Conservation (phyloP, 2,888 invertebrate species). For the Drosophila anceps region DNA sequence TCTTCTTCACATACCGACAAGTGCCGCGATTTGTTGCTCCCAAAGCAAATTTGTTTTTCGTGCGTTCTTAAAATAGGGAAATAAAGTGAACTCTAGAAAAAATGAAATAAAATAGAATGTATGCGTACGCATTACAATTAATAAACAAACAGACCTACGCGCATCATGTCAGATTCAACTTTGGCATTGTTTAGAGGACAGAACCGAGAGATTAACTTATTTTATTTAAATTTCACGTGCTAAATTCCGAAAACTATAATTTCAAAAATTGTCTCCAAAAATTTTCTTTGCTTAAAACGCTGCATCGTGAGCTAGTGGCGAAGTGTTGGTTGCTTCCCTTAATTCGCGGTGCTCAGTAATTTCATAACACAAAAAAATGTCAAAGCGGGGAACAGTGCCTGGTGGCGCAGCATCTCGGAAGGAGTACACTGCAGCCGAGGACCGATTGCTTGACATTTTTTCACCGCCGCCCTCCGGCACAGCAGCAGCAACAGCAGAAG, state of each 20-base stretch:
- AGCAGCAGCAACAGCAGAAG: not conserved
- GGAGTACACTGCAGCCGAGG: constrained; percentile 67
- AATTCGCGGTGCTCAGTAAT: constrained; percentile 13
- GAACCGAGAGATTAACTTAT: constrained; percentile 30
- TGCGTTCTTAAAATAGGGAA: constrained; percentile 35
- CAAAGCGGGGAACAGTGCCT: constrained; percentile 18
- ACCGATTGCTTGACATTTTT: constrained; percentile 59
- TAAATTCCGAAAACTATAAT: constrained; percentile 55
- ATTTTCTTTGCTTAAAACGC: constrained; percentile 20
- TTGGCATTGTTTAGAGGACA: constrained; percentile 45
- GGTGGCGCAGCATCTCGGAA: constrained; percentile 10
- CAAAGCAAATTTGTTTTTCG: constrained; percentile 49
- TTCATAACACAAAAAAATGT: constrained; percentile 33
- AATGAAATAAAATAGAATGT: constrained; percentile 25
- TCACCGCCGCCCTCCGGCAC: constrained; percentile 49
- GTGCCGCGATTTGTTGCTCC: constrained; percentile 65
- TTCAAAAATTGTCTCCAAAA: constrained; percentile 21
- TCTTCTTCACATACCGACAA: constrained; percentile 61
- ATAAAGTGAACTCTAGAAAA: constrained; percentile 23
- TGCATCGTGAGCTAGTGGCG: constrained; percentile 15
- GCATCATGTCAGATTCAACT: constrained; percentile 56
- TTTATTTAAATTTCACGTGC: constrained; percentile 76
- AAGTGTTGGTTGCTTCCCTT: constrained; percentile 20
- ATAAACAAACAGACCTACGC: constrained; percentile 38
- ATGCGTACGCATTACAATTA: constrained; percentile 17